Evolutionary conservation across 92 coral and sea anemone genomes (phyloP), one percentile per base, ranked within the genome.

Genomic region (Porites evermanni): DNA sequence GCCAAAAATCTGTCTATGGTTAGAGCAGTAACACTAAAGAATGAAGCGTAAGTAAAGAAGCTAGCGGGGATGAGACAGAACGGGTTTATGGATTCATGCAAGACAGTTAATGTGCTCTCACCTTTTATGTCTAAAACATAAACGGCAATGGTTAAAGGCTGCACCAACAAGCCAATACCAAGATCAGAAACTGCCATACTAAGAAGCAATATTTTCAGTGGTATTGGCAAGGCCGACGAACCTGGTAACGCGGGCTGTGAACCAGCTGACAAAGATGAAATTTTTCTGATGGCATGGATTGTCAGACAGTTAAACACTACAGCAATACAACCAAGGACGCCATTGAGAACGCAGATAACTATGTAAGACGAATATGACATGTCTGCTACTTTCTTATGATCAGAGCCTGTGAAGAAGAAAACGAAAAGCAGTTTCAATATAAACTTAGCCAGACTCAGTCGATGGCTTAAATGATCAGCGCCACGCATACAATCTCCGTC

Each of bases 171-270:
- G 10, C 84, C 84, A 67, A 67, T 65, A 54, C 84, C 84, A 23
- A 67, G 64, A 67, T 79, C 84, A 23, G 84, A 79, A 24, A 79
- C 84, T 14, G 74, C 51, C 47, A 79, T 74, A 69, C 84, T 79
- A 20, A 79, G 17, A 8, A 79, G 84, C 74, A 79, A 2, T 79
- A 65, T 67, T 67, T 65, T 66, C n/a, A 79, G 24, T 2, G 17
- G 61, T 14, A 11, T 14, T 56, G 61, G 61, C 61, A 56, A 3
- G 47, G 47, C 47, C 47, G 47, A 38, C 47, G 47, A 38, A 38
- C 47, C 47, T 38, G 47, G 47, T 38, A 38, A 38, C 47, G 47
- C 47, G 6, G 47, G 47, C 47, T 4, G 47, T 38, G 47, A 38
- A 38, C 47, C 47, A 38, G 47, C 6, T 4, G 47, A 38, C 47